phyloP scores from a whole-genome alignment of 2,888 invertebrate species.

The Sesia bembeciformis region DNA sequence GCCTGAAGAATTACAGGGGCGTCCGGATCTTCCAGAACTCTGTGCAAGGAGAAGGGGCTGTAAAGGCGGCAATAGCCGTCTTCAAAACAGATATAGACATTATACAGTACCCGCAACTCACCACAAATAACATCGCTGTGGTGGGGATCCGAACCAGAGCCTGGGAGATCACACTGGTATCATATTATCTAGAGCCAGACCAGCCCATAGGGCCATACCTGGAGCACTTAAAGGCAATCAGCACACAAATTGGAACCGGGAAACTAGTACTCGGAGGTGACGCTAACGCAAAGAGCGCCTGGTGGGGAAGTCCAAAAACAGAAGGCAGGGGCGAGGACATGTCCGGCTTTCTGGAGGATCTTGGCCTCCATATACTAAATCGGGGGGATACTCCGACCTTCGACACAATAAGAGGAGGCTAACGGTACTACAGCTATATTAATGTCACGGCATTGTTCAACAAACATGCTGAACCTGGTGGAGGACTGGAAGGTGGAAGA shows the following conservation, averaged over 20 bases:
- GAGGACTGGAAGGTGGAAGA: not conserved
- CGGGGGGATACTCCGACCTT: not conserved
- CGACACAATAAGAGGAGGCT: not conserved
- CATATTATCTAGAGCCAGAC: no score
- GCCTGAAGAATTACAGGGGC: no score
- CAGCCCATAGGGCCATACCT: no score
- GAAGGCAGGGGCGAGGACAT: not conserved
- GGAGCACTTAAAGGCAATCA: not conserved
- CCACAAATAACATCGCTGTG: no score
- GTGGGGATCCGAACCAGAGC: no score
- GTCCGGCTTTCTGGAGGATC: not conserved
- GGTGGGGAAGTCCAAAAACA: not conserved
- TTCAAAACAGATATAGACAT: not conserved
- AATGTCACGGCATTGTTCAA: not conserved
- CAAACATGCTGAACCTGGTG: not conserved
- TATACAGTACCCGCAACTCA: no score
- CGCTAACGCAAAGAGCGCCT: no score
- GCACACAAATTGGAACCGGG: not conserved
- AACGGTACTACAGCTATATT: not conserved
- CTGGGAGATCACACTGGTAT: no score
- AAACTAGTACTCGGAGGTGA: not conserved
- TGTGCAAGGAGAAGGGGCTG: not conserved
- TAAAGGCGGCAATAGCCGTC: not conserved
- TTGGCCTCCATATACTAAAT: no score
- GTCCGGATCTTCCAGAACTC: not conserved